Evolutionary conservation across 2,888 invertebrate species (phyloP).

Genomic region (Drosophila borealis): DNA sequence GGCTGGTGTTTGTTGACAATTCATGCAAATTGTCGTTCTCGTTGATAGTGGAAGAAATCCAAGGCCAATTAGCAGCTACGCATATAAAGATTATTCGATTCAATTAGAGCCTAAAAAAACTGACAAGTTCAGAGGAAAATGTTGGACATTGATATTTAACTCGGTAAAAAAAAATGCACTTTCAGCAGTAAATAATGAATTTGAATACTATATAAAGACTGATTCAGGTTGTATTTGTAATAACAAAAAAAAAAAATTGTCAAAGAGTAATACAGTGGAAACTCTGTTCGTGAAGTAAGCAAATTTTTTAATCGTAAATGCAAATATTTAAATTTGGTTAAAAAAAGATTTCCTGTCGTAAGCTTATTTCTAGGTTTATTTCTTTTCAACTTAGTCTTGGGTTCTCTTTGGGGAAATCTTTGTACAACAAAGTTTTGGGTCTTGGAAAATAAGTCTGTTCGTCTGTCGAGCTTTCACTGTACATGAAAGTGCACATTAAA

Average conservation of each 20-base stretch:
- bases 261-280: neutral
- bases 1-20: neutral
- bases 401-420: no score
- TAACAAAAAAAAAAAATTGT: neutral
- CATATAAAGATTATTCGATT: constrained; percentile 30
- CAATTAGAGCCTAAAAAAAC: constrained; percentile 30
- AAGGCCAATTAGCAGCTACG: constrained; percentile 58
- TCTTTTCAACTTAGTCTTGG: no score
- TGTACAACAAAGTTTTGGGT: no score
- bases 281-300: neutral
- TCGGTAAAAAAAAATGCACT: neutral
- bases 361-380: no score
- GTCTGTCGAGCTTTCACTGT: constrained; percentile 1
- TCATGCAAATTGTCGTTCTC: constrained; percentile 3
- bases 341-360: no score
- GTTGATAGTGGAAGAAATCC: constrained; percentile 14
- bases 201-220: neutral
- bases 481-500: neutral
- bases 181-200: neutral
- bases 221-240: neutral
- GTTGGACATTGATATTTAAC: neutral
- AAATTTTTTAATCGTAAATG: no score
- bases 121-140: constrained; percentile 5
- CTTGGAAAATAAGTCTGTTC: neutral
- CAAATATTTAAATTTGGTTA: no score